These are phyloP conservation scores for Rhagonycha fulva DNA, from an alignment of 2,888 invertebrate species.

Conservation along the genomic window DNA sequence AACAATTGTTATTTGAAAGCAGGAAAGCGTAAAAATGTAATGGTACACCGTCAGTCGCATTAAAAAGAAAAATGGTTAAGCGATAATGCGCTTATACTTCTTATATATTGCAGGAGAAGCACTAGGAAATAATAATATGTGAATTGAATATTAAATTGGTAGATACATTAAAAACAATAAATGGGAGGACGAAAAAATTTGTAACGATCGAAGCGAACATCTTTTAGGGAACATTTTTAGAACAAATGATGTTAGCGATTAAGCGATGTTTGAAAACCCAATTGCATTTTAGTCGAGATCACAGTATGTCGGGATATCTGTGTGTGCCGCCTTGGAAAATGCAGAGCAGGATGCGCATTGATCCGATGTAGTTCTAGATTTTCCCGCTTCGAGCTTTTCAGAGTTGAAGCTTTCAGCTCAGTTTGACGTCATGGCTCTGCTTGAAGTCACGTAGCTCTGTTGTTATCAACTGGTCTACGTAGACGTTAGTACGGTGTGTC, in stretches of 20 bases:
- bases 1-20: background rate
- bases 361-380: slow-evolving; percentile 41
- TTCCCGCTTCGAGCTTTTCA: slow-evolving; percentile 31
- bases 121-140: background rate
- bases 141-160: background rate
- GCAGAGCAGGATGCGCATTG: slow-evolving; percentile 41
- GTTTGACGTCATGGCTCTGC: slow-evolving; percentile 53
- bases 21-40: background rate
- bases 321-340: slow-evolving; percentile 32
- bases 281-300: slow-evolving; percentile 18
- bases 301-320: background rate
- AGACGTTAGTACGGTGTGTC: slow-evolving; percentile 36
- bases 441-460: slow-evolving; percentile 43
- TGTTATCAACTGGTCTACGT: slow-evolving; percentile 32
- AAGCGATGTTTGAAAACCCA: slow-evolving; percentile 13
- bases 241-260: slow-evolving; percentile 15
- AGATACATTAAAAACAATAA: background rate
- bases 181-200: background rate
- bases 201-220: background rate
- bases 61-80: background rate
- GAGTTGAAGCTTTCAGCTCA: slow-evolving; percentile 35
- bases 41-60: background rate
- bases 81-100: background rate
- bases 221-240: background rate
- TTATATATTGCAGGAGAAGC: background rate